Evolutionary conservation across 35 echinoderm and acorn worm genomes (phyloP), one percentile per base, ranked within the genome.

Genomic region (Amphiura filiformis): DNA sequence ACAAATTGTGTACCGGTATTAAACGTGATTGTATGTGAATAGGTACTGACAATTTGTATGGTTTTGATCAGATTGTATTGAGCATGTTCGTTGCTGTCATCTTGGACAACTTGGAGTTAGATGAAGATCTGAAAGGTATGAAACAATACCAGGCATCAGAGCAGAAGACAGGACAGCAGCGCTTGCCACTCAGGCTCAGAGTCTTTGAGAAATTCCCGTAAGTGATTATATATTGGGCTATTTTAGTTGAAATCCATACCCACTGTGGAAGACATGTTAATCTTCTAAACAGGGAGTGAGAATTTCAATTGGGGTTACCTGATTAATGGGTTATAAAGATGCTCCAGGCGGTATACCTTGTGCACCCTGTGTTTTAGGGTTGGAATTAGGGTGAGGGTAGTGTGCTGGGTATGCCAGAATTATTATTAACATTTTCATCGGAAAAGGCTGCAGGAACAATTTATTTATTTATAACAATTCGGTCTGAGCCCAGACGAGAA

Each of bases 161-260:
- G 83, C 85, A 94, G 37, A 85, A 86, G 36, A 91, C 81, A 26
- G 89, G 78, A 23, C 86, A 64, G 17, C 87, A 93, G 80, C 84
- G 84, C 35, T 39, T 97, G 41, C 95, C 95, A 0, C 52, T 89
- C 26, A 75, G 95, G 76, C 92, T 97, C 47, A 79, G 92, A 39
- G 87, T 97, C 37, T 97, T 97, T 87, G 92, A 97, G 61, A 97
- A 97, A 39, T 97, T 97, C 34, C 95, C 95, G 95, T 97, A 92
- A 97, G 92, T 80, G 20, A 13, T 15, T 39, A 78, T n/a, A n/a
- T n/a, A n/a, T n/a, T n/a, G n/a, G n/a, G n/a, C n/a, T n/a, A n/a
- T n/a, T n/a, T n/a, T n/a, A n/a, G n/a, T n/a, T n/a, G n/a, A n/a
- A n/a, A n/a, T n/a, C n/a, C n/a, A n/a, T n/a, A n/a, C n/a, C n/a